phyloP scores from a whole-genome alignment of 2,797 vertebrate genomes.

The Bovichtus variegatus region DNA sequence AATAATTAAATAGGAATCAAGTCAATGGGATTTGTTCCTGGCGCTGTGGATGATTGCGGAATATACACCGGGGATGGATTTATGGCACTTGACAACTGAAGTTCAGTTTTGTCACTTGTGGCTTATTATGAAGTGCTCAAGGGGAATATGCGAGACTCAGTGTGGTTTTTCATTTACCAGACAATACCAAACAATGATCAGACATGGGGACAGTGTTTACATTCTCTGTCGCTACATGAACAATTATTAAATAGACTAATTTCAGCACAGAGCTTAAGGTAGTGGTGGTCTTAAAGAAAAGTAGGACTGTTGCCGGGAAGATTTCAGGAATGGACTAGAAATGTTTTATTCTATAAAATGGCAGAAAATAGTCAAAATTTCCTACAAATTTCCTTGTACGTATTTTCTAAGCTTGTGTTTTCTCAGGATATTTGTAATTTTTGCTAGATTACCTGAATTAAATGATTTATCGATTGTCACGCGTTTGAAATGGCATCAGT shows the following conservation, averaged over 20 bases:
- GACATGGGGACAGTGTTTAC: neutral
- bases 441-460: neutral
- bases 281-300: neutral
- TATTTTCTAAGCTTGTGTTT: neutral
- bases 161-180: slow-evolving; percentile 19
- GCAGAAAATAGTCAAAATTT: neutral
- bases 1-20: slow-evolving; percentile 78
- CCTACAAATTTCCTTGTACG: neutral
- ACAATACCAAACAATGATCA: slow-evolving; percentile 13
- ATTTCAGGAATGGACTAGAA: too few relatives aligned
- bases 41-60: slow-evolving; percentile 58
- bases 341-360: neutral
- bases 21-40: slow-evolving; percentile 71
- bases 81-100: slow-evolving; percentile 66
- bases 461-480: too few relatives aligned
- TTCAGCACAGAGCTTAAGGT: neutral
- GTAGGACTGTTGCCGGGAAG: neutral
- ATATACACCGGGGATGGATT: slow-evolving; percentile 62
- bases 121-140: slow-evolving; percentile 55
- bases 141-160: slow-evolving; percentile 4
- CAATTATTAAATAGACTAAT: neutral
- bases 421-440: neutral
- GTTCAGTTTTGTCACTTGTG: slow-evolving; percentile 68
- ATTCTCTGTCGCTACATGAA: neutral
- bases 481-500: too few relatives aligned